Base-by-base conservation (phyloP, 2,888 invertebrate species). In the Auanema freiburgensis region DNA sequence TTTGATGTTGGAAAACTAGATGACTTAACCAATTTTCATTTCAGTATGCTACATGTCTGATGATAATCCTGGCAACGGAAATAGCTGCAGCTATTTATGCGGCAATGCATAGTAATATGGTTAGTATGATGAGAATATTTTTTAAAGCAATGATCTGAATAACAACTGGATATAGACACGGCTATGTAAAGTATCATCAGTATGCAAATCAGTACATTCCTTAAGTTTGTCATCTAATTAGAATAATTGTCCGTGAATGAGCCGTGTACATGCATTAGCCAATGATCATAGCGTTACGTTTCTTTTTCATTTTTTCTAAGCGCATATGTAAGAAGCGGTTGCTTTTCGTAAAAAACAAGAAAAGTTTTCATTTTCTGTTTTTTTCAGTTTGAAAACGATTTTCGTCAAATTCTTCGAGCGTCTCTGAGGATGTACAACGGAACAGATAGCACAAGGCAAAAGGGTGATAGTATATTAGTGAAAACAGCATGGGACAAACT, bases 401-500 rank as follows among this genome's bases (percentile, higher is more conserved):
- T 82, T 65, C 77, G 82, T 23, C 73, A 79, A 50, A 75, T 82
- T 59, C 70, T 82, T 3, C 75, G 71, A 25, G 74, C 80, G 4
- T 76, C 79, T 23, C 66, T 82, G 23, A 78, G 77, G 61, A 76
- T 81, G 76, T 82, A 82, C 71, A 82, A 82, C 66, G 82, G 82
- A 23, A 83, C 82, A 18, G 80, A 81, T 52, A 63, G 52, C 16
- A 57, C 58, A 57, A 64, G 61, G 18, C 60, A 50, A 11, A 52
- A 57, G 2, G 62, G 57, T 18, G 69, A 69, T 52, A 68, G 67
- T 6, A 51, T 81, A 49, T 58, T 82, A 44, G 80, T 81, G 10
- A 81, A 82, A 64, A 72, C 79, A 1, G 81, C 81, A 6, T 81
- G 82, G 82, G 82, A 82, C 60, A 80, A 80, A 60, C 70, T 83